These are phyloP conservation scores for Scylla paramamosain DNA, from an alignment of 1,140 invertebrate genomes.

Conservation along the genomic window DNA sequence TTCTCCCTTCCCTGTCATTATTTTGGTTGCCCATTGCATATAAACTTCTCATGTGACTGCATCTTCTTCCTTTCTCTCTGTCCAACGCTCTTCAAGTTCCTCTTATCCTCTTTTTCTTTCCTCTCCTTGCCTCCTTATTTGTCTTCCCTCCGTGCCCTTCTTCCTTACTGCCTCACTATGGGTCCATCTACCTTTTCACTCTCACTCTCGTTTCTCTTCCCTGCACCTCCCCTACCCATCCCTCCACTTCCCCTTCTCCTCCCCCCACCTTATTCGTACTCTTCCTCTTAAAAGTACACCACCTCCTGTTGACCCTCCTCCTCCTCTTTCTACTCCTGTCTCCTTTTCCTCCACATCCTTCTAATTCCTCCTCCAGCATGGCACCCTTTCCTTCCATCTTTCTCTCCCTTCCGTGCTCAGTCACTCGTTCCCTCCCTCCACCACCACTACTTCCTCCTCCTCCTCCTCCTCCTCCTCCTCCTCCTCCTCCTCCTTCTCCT, in stretches of 20 bases:
- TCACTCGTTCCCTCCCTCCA: no score
- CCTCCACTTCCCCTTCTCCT: background rate
- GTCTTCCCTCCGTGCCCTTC: no score
- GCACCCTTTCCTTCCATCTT: background rate
- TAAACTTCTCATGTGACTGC: no score
- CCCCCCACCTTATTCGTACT: background rate
- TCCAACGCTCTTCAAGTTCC: no score
- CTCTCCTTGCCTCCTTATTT: no score
- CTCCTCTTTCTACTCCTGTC: background rate
- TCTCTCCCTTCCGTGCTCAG: no score
- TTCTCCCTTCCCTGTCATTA: no score
- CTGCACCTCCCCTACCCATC: background rate
- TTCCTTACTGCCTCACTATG: no score
- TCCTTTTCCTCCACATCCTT: background rate
- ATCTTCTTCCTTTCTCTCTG: no score
- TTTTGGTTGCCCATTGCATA: no score
- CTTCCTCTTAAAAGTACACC: background rate
- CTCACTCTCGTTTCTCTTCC: background rate
- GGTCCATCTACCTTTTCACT: background rate
- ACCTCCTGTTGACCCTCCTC: background rate
- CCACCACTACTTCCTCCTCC: background rate
- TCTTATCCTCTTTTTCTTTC: no score
- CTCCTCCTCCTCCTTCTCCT: background rate
- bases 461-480: no score
- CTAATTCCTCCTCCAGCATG: background rate